A percentile compares a stretch with the other conserved stretches of the same genome.
phyloP scores from a whole-genome alignment of 2,888 invertebrate genomes.

The Agonopterix heracliana region DNA sequence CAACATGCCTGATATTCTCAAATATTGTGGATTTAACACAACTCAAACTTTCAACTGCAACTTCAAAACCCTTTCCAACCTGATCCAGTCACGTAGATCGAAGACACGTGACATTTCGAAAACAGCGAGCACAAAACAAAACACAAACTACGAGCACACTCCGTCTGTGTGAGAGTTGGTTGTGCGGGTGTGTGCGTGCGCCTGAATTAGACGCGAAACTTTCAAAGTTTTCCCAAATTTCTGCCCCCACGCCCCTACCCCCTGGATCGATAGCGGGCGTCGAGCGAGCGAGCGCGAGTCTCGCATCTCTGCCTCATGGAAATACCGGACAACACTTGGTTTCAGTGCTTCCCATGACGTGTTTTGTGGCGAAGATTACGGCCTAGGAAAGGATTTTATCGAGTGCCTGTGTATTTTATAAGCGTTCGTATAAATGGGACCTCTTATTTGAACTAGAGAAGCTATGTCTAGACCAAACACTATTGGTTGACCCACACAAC shows the following conservation, averaged over 20 bases:
- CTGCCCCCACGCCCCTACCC: constrained; percentile 55
- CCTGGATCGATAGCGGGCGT: constrained; percentile 66
- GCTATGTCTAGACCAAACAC: too few relatives aligned
- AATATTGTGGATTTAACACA: too few relatives aligned
- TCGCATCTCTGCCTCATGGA: constrained; percentile 61
- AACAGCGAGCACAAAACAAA: constrained; percentile 62
- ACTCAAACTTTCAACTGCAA: too few relatives aligned
- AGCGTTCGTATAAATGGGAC: not conserved
- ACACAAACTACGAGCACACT: constrained; percentile 57
- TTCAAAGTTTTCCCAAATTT: constrained; percentile 77
- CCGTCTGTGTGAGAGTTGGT: constrained; percentile 39
- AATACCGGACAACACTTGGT: constrained; percentile 71
- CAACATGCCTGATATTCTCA: too few relatives aligned
- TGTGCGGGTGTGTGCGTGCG: constrained; percentile 67
- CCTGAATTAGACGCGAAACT: constrained; percentile 77
- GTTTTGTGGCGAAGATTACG: constrained; percentile 49
- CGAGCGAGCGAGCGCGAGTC: constrained; percentile 54
- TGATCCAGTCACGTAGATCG: constrained; percentile 52
- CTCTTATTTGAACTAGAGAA: too few relatives aligned
- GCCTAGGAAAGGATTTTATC: constrained; percentile 33
- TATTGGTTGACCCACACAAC: too few relatives aligned
- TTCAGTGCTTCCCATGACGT: constrained; percentile 52
- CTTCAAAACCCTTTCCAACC: constrained; percentile 32
- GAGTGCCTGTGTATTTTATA: constrained; percentile 30
- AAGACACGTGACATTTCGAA: constrained; percentile 64